Evolutionary conservation across 2,113 vertebrate genomes (phyloP).

Genomic region (Daboia siamensis): DNA sequence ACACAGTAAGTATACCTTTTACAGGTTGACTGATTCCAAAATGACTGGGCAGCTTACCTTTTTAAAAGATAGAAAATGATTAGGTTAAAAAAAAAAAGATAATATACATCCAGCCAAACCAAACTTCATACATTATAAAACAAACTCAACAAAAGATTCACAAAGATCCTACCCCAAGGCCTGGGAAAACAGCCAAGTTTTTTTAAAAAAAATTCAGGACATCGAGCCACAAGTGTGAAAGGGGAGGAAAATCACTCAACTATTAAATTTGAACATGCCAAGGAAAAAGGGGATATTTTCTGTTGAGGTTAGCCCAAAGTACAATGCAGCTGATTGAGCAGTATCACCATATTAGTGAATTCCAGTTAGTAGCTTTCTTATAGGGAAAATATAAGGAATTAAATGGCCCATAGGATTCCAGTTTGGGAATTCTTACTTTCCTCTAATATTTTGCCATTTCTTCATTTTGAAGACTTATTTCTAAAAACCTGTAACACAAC

Average conservation of each 20-base stretch:
- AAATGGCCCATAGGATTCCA: not conserved
- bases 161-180: not conserved
- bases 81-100: not conserved
- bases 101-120: not conserved
- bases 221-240: not conserved
- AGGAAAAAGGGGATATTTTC: not conserved
- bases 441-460: conserved; percentile 7
- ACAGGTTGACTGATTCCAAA: not conserved
- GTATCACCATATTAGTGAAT: not conserved
- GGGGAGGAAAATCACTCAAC: not conserved
- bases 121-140: not conserved
- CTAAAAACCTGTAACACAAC: conserved; percentile 21
- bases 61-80: not conserved
- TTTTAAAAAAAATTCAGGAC: not conserved
- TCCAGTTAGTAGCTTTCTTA: not conserved
- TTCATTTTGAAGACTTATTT: conserved; percentile 30
- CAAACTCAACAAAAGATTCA: not conserved
- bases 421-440: not conserved
- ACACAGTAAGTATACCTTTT: not conserved
- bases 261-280: not conserved
- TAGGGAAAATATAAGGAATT: not conserved
- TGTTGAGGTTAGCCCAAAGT: not conserved
- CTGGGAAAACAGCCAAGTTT: not conserved
- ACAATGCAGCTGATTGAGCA: not conserved
- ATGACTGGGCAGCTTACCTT: not conserved